Conservation (phyloP, 2,888 invertebrate genomes). For the Lasioglossum pauxillum region DNA sequence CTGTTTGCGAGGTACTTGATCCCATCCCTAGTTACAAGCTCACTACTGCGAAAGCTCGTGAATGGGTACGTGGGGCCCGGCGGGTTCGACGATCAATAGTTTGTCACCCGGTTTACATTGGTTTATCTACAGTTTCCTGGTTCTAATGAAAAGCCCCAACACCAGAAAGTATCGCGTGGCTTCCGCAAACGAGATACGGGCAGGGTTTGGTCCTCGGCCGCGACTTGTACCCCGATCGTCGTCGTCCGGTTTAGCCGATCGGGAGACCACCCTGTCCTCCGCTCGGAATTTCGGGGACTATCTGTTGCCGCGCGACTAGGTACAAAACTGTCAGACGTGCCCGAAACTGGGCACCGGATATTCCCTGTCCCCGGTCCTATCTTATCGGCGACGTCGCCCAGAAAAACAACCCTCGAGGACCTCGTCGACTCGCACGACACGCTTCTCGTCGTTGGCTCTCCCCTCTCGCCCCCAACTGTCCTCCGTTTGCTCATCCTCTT, state of each 20-base stretch:
- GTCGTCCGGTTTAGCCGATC: constrained; percentile 34
- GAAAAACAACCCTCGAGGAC: constrained; percentile 68
- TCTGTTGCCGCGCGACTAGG: constrained; percentile 68
- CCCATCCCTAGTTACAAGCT: background rate
- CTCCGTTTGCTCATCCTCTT: background rate
- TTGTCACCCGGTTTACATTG: constrained; percentile 28
- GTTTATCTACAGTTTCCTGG: constrained; percentile 60
- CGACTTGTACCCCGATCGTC: constrained; percentile 53
- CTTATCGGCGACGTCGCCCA: constrained; percentile 74
- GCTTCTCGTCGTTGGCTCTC: constrained; percentile 15
- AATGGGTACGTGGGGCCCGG: background rate
- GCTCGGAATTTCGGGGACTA: constrained; percentile 58
- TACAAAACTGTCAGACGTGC: constrained; percentile 72
- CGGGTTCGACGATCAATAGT: constrained; percentile 32
- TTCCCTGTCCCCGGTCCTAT: constrained; percentile 70
- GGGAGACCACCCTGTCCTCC: constrained; percentile 54
- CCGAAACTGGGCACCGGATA: constrained; percentile 66
- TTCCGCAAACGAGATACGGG: constrained; percentile 70
- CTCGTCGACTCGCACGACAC: constrained; percentile 58
- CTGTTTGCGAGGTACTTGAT: too few relatives aligned
- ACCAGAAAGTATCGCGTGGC: constrained; percentile 62
- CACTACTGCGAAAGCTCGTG: background rate
- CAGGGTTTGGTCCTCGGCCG: constrained; percentile 18
- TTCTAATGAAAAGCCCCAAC: constrained; percentile 61
- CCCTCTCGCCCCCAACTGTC: constrained; percentile 22